Base-by-base conservation (phyloP, 2,888 invertebrate species). In the Hypercompe scribonia region DNA sequence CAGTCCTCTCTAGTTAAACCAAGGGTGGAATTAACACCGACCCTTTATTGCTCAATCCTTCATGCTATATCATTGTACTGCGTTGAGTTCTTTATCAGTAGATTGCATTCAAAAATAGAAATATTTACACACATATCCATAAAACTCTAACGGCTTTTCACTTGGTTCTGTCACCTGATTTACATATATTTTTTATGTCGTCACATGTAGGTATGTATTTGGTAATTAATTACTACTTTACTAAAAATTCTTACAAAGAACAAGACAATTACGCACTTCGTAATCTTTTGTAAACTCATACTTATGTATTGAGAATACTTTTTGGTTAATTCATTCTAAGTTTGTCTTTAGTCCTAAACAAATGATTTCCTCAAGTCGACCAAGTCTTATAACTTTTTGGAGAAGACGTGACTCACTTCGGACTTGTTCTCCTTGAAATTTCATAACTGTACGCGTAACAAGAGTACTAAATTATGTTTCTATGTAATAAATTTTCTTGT, bases 1-100 rank as follows among this genome's bases (percentile, higher is more conserved):
- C 34, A 65, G 42, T 5, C 54, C 15, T 21, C 65, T 65, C 42
- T 58, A 58, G 65, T 73, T 69, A 73, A 73, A 24, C 63, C 64
- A 54, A 63, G 63, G 61, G 46, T 71, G 65, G 42, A 54, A 39
- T 71, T 67, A 68, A 42, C 63, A 63, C 31, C 21, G 33, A 15
- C 67, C 67, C 33, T 61, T 46, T 34, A 61, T n/a, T 72, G 46
- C 13, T 28, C 58, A 8, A n/a, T 34, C 33, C 31, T 34, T 42
- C 31, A 21, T 31, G 13, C 42, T 31, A 36, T 39, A 68, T 46
- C 50, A 31, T 58, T n/a, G 58, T 28, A 68, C 31, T 31, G 61
- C 24, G 21, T 10, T 54, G 11, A 46, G 15, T 5, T 21, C 3
- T 46, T 18, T 46, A 46, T 46, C 21, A 46, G 8, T 36, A 36